Evolutionary conservation across 2,888 invertebrate species (phyloP).

Genomic region (Carterocephalus palaemon): DNA sequence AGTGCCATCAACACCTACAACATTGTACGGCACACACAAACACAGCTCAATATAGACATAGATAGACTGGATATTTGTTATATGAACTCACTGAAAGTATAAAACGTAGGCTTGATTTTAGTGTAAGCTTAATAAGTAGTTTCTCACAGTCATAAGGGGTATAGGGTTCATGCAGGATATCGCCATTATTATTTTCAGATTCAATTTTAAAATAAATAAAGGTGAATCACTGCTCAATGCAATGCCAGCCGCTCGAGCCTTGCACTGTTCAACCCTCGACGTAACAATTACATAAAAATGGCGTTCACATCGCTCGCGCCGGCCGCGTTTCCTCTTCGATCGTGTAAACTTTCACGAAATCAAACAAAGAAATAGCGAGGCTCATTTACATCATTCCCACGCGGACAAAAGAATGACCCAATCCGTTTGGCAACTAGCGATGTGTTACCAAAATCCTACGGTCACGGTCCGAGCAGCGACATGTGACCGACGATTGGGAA

Average conservation of each 20-base stretch:
- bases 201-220: not conserved
- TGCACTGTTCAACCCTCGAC: conserved; percentile 51
- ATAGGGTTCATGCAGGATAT: too few relatives aligned
- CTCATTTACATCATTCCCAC: conserved; percentile 78
- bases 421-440: conserved; percentile 74
- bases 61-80: too few relatives aligned
- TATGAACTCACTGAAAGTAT: too few relatives aligned
- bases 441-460: conserved; percentile 71
- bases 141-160: too few relatives aligned
- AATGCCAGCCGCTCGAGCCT: conserved; percentile 24
- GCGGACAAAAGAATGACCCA: conserved; percentile 77
- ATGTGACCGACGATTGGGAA: conserved; percentile 25
- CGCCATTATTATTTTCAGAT: too few relatives aligned
- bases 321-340: conserved; percentile 75
- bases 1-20: too few relatives aligned
- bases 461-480: conserved; percentile 50
- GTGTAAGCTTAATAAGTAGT: too few relatives aligned
- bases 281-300: conserved; percentile 79
- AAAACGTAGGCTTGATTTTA: too few relatives aligned
- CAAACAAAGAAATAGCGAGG: conserved; percentile 78
- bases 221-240: not conserved
- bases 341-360: conserved; percentile 79
- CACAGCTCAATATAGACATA: too few relatives aligned
- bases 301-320: conserved; percentile 72
- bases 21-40: too few relatives aligned